Conservation (phyloP, 2,113 vertebrate species). For the Axis porcinus region DNA sequence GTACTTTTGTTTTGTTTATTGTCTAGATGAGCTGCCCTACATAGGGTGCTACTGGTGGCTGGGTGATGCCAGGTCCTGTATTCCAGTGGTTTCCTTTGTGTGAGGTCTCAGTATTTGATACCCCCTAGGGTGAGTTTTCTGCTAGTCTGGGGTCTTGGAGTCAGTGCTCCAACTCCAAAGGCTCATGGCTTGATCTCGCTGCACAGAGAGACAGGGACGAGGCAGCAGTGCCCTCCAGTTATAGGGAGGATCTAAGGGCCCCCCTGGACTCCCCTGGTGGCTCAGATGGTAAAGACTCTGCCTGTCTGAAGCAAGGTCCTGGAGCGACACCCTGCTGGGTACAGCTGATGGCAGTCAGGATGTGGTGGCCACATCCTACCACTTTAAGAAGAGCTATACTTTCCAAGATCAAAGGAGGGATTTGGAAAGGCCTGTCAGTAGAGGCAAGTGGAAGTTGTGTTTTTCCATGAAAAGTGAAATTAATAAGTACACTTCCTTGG, state of each 20-base stretch:
- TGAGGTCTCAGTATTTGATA: neutral
- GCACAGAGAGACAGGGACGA: neutral
- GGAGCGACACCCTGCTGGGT: neutral
- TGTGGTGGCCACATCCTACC: neutral
- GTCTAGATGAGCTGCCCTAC: neutral
- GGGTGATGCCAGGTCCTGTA: neutral
- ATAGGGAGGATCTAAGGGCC: neutral
- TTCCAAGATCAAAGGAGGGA: neutral
- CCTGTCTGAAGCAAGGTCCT: neutral
- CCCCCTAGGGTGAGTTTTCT: neutral
- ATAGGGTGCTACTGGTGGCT: neutral
- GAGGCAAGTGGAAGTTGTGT: neutral
- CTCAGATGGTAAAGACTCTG: neutral
- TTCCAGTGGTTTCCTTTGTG: neutral
- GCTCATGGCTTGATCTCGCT: neutral
- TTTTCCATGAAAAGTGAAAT: neutral
- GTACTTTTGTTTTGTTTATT: neutral
- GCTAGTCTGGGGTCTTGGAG: neutral
- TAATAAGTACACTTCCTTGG: neutral
- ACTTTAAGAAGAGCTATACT: neutral
- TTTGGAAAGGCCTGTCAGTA: neutral
- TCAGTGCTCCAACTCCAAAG: neutral
- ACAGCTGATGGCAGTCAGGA: neutral
- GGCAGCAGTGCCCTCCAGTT: neutral
- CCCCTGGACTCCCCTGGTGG: neutral